Evolutionary conservation across 2,888 invertebrate genomes (phyloP).

Genomic region (Perithous albicinctus): DNA sequence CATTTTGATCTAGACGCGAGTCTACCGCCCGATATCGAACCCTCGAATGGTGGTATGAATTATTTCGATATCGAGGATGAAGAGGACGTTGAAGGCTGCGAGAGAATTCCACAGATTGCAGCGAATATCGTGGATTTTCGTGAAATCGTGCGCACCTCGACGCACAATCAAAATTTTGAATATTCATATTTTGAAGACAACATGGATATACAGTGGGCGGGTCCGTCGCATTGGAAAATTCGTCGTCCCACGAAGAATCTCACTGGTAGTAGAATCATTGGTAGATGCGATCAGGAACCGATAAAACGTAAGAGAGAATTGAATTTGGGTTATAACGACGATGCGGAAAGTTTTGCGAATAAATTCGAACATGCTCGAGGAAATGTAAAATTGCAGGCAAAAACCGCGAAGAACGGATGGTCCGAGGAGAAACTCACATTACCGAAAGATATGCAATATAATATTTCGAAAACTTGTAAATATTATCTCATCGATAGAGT

Average conservation of each 20-base stretch:
- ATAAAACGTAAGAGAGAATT: slow-evolving; percentile 70
- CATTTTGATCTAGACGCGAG: slow-evolving; percentile 80
- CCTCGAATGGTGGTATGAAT: slow-evolving; percentile 39
- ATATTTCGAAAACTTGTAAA: slow-evolving; percentile 66
- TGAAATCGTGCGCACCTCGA: slow-evolving; percentile 62
- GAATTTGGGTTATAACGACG: slow-evolving; percentile 59
- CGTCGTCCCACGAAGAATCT: slow-evolving; percentile 85
- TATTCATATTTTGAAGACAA: slow-evolving; percentile 77
- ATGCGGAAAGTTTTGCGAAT: slow-evolving; percentile 26
- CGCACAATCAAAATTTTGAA: slow-evolving; percentile 68
- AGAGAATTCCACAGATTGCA: slow-evolving; percentile 3
- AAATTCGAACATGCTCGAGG: slow-evolving; percentile 7
- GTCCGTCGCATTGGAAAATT: slow-evolving; percentile 93
- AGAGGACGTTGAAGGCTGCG: slow-evolving; percentile 64
- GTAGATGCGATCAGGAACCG: slow-evolving; percentile 67
- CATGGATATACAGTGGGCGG: slow-evolving; percentile 88
- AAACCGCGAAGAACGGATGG: slow-evolving; percentile 74
- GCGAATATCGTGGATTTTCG: slow-evolving; percentile 75
- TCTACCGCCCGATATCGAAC: slow-evolving; percentile 68
- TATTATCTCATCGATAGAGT: slow-evolving; percentile 62
- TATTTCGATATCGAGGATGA: slow-evolving; percentile 67
- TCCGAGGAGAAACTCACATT: slow-evolving; percentile 72
- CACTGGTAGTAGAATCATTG: slow-evolving; percentile 56
- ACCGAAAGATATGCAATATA: slow-evolving; percentile 73
- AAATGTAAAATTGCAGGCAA: slow-evolving; percentile 63